Base-by-base conservation (phyloP, 2,113 vertebrate genomes). In the Scomber scombrus region DNA sequence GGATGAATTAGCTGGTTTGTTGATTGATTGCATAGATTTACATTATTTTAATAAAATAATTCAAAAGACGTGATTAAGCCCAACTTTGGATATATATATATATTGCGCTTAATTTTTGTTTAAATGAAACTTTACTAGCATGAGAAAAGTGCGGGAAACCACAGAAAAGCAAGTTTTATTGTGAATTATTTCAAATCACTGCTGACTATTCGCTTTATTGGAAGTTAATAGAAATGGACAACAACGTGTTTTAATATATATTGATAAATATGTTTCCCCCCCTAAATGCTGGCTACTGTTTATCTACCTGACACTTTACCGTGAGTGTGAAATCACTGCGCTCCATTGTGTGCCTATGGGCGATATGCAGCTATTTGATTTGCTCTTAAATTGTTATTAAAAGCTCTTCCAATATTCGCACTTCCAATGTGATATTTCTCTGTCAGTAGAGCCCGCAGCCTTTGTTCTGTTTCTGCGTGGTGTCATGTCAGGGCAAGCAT, bases 311-410 rank as follows among this genome's bases (percentile, higher is more conserved):
- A 9, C 16, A 2, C 0, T 47, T 31, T 18, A 3, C 6, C 11
- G 60, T 8, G 31, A 3, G 29, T 14, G 69, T n/a, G 40, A 69
- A 57, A 63, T 11, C 56, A 18, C 21, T 55, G 21, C 55, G 7
- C 2, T 11, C 19, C 13, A 63, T 13, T 40, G 65, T 11, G 66
- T 78, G 77, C 75, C 82, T 89, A 83, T 81, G 34, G 80, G 80
- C 82, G n/a, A 31, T 45, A n/a, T 65, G 77, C 13, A 66, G 56
- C 68, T 85, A 74, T 89, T 89, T 89, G 90, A 89, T 88, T 86
- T 79, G 50, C 10, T 65, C 71, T 73, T 84, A 90, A 91, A 80
- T 85, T 82, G 82, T 89, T 88, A 81, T 88, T 86, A 90, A 88
- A 84, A 89, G 81, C 81, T 77, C 11, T 49, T 78, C 71, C 85